Evolutionary conservation across 2,113 vertebrate species (phyloP).

Genomic region (Vanacampus margaritifer): DNA sequence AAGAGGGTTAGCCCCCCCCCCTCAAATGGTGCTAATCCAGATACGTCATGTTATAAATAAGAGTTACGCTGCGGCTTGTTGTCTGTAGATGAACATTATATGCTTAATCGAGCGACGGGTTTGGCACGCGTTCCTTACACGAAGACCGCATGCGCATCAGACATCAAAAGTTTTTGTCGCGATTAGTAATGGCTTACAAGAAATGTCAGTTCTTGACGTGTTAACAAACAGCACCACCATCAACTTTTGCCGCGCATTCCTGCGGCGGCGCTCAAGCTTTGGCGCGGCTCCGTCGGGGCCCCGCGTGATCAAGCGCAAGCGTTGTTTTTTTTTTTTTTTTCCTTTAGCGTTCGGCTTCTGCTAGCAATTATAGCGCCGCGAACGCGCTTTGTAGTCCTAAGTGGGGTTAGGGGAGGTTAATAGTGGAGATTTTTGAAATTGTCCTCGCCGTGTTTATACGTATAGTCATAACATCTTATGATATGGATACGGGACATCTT

Average conservation of each 20-base stretch:
- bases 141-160: constrained; percentile 19
- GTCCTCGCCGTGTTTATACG: constrained; percentile 17
- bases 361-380: constrained; percentile 16
- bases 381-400: constrained; percentile 14
- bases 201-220: constrained; percentile 14
- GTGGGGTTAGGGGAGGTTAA: constrained; percentile 14
- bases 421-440: constrained; percentile 21
- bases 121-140: constrained; percentile 13
- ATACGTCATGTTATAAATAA: constrained; percentile 60
- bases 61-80: constrained; percentile 33
- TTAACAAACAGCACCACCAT: constrained; percentile 23
- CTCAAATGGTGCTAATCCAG: constrained; percentile 56
- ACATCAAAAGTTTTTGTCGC: constrained; percentile 9
- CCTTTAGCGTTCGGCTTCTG: constrained; percentile 5
- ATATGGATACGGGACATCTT: constrained; percentile 24
- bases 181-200: constrained; percentile 12
- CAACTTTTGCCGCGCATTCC: constrained; percentile 23
- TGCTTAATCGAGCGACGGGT: constrained; percentile 32
- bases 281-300: not conserved
- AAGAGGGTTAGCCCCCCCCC: constrained; percentile 60
- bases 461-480: constrained; percentile 14
- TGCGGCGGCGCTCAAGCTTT: constrained; percentile 20
- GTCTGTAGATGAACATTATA: constrained; percentile 40
- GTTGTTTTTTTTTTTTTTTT: constrained; percentile 6
- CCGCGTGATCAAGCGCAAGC: constrained; percentile 7